Evolutionary conservation across 2,113 vertebrate genomes (phyloP).

Genomic region (Choloepus hoffmanni): DNA sequence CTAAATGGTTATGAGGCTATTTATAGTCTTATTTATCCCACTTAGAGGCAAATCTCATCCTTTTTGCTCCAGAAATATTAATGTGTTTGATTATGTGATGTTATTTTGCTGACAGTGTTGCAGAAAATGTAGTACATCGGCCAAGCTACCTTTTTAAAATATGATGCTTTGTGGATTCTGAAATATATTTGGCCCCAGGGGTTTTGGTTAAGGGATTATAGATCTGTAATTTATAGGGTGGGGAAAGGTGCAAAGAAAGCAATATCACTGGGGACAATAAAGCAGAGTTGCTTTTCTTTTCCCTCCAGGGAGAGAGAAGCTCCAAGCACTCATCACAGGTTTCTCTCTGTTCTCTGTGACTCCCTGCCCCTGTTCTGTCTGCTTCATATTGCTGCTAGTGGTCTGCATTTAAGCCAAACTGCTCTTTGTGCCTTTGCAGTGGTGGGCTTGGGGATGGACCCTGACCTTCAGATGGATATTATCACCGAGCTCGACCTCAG

Average conservation of each 20-base stretch:
- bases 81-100: background rate
- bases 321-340: background rate
- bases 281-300: background rate
- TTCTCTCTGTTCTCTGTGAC: background rate
- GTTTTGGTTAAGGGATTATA: background rate
- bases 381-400: background rate
- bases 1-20: background rate
- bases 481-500: slow-evolving; percentile 94
- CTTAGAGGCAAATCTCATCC: background rate
- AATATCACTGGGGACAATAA: background rate
- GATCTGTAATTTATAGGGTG: background rate
- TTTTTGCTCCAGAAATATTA: background rate
- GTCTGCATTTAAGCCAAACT: slow-evolving; percentile 72
- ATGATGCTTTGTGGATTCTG: slow-evolving; percentile 15
- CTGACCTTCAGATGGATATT: slow-evolving; percentile 94
- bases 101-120: background rate
- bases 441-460: slow-evolving; percentile 93
- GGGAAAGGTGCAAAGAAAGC: background rate
- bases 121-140: background rate
- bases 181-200: background rate
- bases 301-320: background rate
- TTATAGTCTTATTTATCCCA: background rate
- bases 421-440: slow-evolving; percentile 84
- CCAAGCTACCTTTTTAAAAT: background rate
- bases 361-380: background rate